Evolutionary conservation across 2,888 invertebrate species (phyloP).

Genomic region (Drosophila eohydei): DNA sequence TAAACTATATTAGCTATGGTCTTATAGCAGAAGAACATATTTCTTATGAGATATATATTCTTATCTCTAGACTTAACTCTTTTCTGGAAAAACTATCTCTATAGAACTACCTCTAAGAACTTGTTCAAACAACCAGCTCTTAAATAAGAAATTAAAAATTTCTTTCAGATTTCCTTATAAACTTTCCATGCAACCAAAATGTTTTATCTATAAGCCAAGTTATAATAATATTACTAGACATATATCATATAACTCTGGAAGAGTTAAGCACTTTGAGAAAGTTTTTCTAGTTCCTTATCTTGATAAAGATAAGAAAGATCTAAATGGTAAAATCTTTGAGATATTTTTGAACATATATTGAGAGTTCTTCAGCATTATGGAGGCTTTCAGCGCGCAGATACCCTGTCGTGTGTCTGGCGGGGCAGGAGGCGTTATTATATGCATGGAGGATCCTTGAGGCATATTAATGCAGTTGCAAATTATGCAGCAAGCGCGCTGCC

Average conservation of each 20-base stretch:
- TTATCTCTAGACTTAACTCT: too few species aligned
- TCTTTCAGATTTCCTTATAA: background rate
- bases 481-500: constrained; percentile 34
- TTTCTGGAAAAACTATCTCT: too few species aligned
- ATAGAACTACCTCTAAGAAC: too few species aligned
- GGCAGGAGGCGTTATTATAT: constrained; percentile 28
- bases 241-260: too few species aligned
- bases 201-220: background rate
- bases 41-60: background rate
- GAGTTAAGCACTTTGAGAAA: too few species aligned
- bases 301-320: too few species aligned
- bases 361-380: background rate
- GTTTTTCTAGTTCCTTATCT: too few species aligned
- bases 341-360: too few species aligned
- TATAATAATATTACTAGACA: background rate
- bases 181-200: background rate
- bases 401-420: background rate
- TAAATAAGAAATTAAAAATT: background rate
- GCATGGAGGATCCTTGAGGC: constrained; percentile 57
- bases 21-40: background rate
- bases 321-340: too few species aligned
- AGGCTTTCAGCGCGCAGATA: background rate
- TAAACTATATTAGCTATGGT: background rate
- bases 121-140: background rate
- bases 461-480: constrained; percentile 77